phyloP scores from a whole-genome alignment of 2,113 vertebrate species.

The Lampris incognitus region DNA sequence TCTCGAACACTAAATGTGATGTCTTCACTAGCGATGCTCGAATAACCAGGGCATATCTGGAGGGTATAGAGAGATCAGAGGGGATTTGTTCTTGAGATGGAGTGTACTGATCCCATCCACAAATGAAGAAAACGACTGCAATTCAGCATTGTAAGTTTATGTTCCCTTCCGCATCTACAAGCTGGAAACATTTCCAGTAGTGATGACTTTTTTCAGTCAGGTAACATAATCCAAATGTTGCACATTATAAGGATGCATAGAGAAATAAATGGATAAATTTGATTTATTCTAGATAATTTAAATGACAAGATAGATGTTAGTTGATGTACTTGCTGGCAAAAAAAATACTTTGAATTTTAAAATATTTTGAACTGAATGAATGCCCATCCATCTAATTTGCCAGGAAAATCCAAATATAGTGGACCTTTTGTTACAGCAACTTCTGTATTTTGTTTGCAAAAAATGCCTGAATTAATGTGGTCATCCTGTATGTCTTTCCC shows the following conservation, averaged over 20 bases:
- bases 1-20: too few species aligned
- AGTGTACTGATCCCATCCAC: constrained; percentile 5
- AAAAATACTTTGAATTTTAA: not conserved
- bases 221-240: not conserved
- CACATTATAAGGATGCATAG: not conserved
- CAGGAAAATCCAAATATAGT: not conserved
- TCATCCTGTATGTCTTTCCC: constrained; percentile 25
- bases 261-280: not conserved
- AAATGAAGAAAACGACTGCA: constrained; percentile 29
- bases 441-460: not conserved
- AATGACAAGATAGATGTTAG: not conserved
- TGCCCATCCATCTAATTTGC: not conserved
- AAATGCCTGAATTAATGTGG: not conserved
- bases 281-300: not conserved
- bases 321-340: too few species aligned
- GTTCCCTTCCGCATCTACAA: not conserved
- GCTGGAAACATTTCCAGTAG: not conserved
- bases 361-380: not conserved
- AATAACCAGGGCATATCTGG: not conserved
- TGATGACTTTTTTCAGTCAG: not conserved
- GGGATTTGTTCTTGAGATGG: not conserved
- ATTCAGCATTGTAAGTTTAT: constrained; percentile 29
- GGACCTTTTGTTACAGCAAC: not conserved
- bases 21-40: not conserved
- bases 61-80: not conserved